These are phyloP conservation scores for Rhinolophus sinicus DNA, from an alignment of 2,113 vertebrate species.

Conservation along the genomic window DNA sequence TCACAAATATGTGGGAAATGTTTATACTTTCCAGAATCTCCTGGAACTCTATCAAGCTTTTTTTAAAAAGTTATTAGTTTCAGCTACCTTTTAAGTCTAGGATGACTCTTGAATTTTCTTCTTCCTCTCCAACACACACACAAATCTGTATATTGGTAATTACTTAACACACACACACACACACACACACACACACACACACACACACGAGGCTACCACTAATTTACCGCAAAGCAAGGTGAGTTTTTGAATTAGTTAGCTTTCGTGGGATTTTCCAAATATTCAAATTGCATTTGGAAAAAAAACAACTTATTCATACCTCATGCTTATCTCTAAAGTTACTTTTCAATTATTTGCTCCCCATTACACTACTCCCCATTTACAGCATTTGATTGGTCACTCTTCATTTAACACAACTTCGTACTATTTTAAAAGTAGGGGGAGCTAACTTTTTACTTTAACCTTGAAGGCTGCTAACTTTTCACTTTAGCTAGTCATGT, in stretches of 20 bases:
- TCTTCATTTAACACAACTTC: slow-evolving; percentile 17
- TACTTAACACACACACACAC: background rate
- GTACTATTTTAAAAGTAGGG: background rate
- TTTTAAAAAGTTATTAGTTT: slow-evolving; percentile 5
- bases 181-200: background rate
- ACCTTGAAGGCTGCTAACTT: background rate
- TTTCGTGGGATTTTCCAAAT: background rate
- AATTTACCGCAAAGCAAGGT: background rate
- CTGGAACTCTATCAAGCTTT: background rate
- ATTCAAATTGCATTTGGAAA: background rate
- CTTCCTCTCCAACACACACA: background rate
- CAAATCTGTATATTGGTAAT: background rate
- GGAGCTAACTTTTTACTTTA: background rate
- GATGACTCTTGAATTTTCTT: background rate
- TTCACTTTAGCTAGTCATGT: background rate
- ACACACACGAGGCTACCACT: background rate
- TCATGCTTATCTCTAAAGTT: background rate
- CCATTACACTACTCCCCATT: background rate
- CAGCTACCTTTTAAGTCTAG: background rate
- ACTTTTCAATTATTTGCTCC: background rate
- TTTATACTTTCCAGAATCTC: background rate
- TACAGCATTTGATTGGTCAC: background rate
- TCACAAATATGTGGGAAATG: background rate
- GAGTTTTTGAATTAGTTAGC: background rate
- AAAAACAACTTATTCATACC: background rate